Conservation (phyloP, 2,888 invertebrate species). For the Hanleya hanleyi region DNA sequence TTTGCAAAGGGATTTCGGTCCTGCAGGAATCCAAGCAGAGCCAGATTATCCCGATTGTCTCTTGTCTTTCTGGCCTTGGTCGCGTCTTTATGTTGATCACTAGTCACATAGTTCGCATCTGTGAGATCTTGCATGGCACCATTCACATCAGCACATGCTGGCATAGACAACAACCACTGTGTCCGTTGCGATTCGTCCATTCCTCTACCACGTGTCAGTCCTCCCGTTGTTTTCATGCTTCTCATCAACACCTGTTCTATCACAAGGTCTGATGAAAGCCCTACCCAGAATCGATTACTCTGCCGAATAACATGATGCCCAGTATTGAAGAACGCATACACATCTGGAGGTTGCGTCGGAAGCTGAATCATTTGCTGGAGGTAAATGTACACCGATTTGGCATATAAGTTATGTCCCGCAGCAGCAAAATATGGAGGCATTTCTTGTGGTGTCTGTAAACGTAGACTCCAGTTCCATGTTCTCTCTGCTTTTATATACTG, state of each 20-base stretch:
- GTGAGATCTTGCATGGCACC: conserved; percentile 33
- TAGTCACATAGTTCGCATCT: conserved; percentile 11
- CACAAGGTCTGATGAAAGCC: conserved; percentile 46
- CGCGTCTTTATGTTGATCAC: conserved; percentile 33
- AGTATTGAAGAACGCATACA: conserved; percentile 25
- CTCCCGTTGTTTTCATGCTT: conserved; percentile 44
- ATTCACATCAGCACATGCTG: conserved; percentile 35
- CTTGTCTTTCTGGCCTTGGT: neutral
- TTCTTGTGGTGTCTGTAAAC: conserved; percentile 24
- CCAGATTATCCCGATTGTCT: conserved; percentile 20
- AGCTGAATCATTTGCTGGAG: conserved; percentile 47
- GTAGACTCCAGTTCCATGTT: conserved; percentile 27
- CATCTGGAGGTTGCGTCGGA: conserved; percentile 40
- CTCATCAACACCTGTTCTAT: conserved; percentile 53
- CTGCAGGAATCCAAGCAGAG: conserved; percentile 16
- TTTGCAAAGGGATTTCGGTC: conserved; percentile 30
- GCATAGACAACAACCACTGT: conserved; percentile 42
- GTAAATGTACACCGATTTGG: conserved; percentile 48
- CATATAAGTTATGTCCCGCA: conserved; percentile 44
- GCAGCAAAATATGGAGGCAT: conserved; percentile 37
- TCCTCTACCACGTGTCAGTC: conserved; percentile 41
- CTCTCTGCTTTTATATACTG: conserved; percentile 32
- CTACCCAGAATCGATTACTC: conserved; percentile 48
- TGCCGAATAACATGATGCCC: conserved; percentile 36
- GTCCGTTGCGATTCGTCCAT: conserved; percentile 39